phyloP scores from a whole-genome alignment of 2,113 vertebrate genomes.

The Heterocephalus glaber region DNA sequence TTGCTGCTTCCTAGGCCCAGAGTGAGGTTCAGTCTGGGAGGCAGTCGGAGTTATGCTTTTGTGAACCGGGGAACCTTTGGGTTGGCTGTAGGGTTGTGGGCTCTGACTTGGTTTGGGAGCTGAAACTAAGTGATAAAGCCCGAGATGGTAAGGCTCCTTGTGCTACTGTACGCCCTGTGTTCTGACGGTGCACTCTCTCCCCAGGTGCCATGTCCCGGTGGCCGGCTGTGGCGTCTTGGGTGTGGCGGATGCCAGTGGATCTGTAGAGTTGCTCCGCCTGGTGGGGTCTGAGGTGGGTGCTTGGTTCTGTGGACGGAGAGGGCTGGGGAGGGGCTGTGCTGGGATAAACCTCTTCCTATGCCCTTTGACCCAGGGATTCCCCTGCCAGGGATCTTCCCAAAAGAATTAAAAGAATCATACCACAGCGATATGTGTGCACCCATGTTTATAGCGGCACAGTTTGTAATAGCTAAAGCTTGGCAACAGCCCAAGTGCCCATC shows the following conservation, averaged over 20 bases:
- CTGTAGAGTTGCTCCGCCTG: slow-evolving; percentile 88
- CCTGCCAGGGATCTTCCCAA: too few species aligned
- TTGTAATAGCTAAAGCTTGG: too few species aligned
- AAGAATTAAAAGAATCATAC: too few species aligned
- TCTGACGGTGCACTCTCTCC: background rate
- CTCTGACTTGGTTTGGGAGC: background rate
- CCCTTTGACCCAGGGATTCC: too few species aligned
- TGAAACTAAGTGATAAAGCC: background rate
- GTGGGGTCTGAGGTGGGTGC: slow-evolving; percentile 88
- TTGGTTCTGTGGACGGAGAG: too few species aligned
- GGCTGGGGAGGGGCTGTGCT: background rate
- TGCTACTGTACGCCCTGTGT: accelerated
- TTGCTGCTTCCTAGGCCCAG: background rate
- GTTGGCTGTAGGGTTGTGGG: background rate
- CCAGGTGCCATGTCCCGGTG: slow-evolving; percentile 92
- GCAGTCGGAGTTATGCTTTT: too few species aligned
- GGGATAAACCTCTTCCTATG: background rate
- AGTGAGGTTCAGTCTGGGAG: background rate
- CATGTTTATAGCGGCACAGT: too few species aligned
- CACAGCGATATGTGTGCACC: too few species aligned
- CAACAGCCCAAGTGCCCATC: too few species aligned
- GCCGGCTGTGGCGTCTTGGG: slow-evolving; percentile 88
- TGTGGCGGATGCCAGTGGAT: slow-evolving; percentile 89
- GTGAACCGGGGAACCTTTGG: background rate
- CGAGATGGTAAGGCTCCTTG: too few species aligned